Conservation (phyloP, 2,888 invertebrate genomes). For the Stegana nigrithorax region DNA sequence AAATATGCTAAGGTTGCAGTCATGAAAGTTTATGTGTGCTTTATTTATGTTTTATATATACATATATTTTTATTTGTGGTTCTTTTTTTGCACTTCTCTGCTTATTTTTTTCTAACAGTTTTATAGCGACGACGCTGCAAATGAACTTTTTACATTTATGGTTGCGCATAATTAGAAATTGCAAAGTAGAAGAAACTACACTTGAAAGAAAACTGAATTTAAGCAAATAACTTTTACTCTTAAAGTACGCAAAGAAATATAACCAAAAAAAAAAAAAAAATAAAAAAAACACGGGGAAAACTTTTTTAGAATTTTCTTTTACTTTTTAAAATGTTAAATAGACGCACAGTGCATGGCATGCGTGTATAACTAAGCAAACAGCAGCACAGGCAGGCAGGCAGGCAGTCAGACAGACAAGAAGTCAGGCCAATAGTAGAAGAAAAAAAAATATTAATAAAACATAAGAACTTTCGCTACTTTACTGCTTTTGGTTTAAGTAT, state of each 20-base stretch:
- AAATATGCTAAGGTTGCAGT: slow-evolving; percentile 10
- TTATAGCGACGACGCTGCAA: too few species aligned
- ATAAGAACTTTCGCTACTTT: slow-evolving; percentile 52
- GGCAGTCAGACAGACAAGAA: slow-evolving; percentile 38
- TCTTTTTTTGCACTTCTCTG: background rate
- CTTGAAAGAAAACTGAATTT: background rate
- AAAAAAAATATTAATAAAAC: slow-evolving; percentile 21
- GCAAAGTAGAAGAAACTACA: background rate
- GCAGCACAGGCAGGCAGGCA: too few species aligned
- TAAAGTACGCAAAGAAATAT: background rate
- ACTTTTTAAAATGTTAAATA: too few species aligned
- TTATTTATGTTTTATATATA: too few species aligned
- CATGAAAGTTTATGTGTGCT: slow-evolving; percentile 17
- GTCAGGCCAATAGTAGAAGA: slow-evolving; percentile 22
- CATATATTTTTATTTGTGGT: too few species aligned
- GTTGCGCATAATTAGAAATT: slow-evolving; percentile 9
- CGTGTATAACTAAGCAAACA: too few species aligned
- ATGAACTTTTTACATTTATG: slow-evolving; percentile 13
- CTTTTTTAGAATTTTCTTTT: too few species aligned
- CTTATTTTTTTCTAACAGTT: background rate
- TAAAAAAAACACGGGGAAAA: too few species aligned
- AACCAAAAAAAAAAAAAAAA: background rate
- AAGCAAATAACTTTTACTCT: background rate
- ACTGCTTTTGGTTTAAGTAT: slow-evolving; percentile 43
- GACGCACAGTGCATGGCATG: too few species aligned